Percentiles rank a stretch among this genome's conserved stretches.
These are phyloP conservation scores for Mermis nigrescens DNA, from an alignment of 2,888 invertebrate species.

Conservation along the genomic window DNA sequence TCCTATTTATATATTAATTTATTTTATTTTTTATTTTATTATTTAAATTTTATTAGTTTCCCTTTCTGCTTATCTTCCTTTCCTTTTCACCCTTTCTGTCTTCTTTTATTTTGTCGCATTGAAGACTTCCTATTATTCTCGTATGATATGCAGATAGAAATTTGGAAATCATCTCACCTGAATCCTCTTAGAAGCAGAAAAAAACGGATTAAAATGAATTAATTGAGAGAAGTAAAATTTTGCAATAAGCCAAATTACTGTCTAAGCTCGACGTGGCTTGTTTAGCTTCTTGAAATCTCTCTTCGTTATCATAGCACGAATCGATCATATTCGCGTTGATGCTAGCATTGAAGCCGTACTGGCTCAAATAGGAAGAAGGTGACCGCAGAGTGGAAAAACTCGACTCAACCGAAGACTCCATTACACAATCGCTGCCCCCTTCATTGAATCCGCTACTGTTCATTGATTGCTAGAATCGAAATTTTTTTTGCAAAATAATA, in stretches of 20 bases:
- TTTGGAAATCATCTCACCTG: too few relatives aligned
- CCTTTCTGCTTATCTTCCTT: too few relatives aligned
- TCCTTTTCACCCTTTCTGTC: too few relatives aligned
- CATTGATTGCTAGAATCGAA: neutral
- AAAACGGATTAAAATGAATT: neutral
- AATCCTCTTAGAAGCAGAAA: neutral
- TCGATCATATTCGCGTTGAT: conserved; percentile 1
- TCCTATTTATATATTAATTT: too few relatives aligned
- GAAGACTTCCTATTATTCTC: too few relatives aligned
- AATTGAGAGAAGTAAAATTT: neutral
- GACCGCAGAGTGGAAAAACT: conserved; percentile 27
- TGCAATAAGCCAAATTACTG: conserved; percentile 44
- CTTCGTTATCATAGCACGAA: conserved; percentile 21
- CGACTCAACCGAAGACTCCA: conserved; percentile 30
- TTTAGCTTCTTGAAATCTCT: conserved; percentile 23
- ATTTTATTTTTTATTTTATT: too few relatives aligned
- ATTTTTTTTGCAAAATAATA: neutral
- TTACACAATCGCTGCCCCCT: conserved; percentile 22
- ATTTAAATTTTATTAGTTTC: too few relatives aligned
- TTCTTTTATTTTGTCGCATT: too few relatives aligned
- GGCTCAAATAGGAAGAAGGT: conserved; percentile 15
- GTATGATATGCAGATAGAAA: too few relatives aligned
- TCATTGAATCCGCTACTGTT: neutral
- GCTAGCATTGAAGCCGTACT: neutral
- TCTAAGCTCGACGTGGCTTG: conserved; percentile 61